Evolutionary conservation across 2,888 invertebrate species (phyloP), one percentile per base, ranked within the genome.

Genomic region (Steinernema scapterisci): DNA sequence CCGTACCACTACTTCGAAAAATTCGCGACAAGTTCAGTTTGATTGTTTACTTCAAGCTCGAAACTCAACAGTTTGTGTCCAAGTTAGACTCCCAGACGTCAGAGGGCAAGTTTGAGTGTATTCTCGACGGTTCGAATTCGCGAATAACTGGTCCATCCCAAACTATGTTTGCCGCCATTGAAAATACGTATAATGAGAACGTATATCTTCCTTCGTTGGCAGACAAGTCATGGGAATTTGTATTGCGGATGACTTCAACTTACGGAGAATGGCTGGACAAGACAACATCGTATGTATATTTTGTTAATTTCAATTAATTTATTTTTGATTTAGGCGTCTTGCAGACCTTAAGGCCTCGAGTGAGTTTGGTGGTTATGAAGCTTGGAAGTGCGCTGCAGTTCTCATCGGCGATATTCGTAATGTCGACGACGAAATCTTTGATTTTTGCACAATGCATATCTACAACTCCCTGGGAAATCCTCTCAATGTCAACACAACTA

Each of bases 221-320:
- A 92, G 86, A 89, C 63, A 84, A 83, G 87, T 95, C 96, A 89
- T 94, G 94, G 92, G 95, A 94, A 89, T 90, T 96, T 7, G 92
- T 92, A 23, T 90, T 96, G 77, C 93, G 95, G 89, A 90, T 96
- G 48, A 87, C 94, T 54, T 91, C 93, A 54, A 91, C 95, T 84
- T 93, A 93, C 88, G 71, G 71, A 5, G 72, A 78, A 13, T 85
- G 84, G 81, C 72, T 73, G 23, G 45, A 54, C 46, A 73, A 38
- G 44, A 43, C 75, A 51, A 71, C 44, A 23, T 48, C 52, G 78
- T 44, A 25, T 19, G 11, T 23, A 9, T 52, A 11, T 23, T 3
- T 38, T 25, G 45, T 7, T 21, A 9, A 51, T 25, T 74, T 27
- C 23, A 23, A 27, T 19, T 21, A 2, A 23, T 38, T 44, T 23